phyloP scores from a whole-genome alignment of 2,797 vertebrate species.

The Myotis myotis region DNA sequence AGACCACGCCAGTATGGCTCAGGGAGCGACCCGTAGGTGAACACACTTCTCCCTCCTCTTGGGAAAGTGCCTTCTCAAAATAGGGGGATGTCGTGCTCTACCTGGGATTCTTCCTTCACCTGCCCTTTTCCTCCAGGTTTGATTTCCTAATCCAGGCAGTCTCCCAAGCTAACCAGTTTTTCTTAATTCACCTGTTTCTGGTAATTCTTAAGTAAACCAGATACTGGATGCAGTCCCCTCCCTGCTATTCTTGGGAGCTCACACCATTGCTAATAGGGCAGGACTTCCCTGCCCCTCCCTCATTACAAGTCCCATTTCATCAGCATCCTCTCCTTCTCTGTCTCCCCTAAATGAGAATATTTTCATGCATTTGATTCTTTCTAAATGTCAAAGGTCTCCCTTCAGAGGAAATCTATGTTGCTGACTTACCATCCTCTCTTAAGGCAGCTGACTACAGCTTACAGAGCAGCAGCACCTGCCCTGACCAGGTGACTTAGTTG shows the following conservation, averaged over 20 bases:
- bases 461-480: not conserved
- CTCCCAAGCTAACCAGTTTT: fast-evolving
- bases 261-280: not conserved
- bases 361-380: not conserved
- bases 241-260: too few relatives aligned
- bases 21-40: not conserved
- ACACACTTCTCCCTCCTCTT: not conserved
- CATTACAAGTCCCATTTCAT: not conserved
- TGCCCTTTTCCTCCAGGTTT: not conserved
- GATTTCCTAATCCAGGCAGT: not conserved
- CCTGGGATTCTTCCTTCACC: not conserved
- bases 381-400: not conserved
- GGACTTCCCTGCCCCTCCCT: not conserved
- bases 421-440: not conserved
- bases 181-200: not conserved
- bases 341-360: not conserved
- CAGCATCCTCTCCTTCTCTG: not conserved
- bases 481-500: not conserved
- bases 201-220: not conserved
- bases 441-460: not conserved
- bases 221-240: not conserved
- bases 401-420: not conserved
- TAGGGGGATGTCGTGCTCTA: not conserved
- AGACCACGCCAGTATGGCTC: not conserved
- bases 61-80: not conserved